Base-by-base conservation (phyloP, 2,113 vertebrate species). In the Trichomycterus rosablanca region DNA sequence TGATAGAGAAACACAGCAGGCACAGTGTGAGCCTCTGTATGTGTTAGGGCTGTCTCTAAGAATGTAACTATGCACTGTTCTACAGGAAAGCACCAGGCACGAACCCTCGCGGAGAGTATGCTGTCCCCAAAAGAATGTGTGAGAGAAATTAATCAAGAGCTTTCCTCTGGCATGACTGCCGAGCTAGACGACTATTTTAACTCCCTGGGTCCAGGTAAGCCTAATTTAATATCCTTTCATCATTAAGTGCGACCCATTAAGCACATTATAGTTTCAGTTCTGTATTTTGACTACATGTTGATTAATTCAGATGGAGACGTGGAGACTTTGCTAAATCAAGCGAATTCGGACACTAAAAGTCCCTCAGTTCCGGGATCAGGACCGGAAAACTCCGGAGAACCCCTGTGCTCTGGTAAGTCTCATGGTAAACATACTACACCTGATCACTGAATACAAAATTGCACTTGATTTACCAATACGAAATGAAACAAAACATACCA, bases 81-180 rank as follows among this genome's bases (percentile, higher is more conserved):
- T 80, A 24, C 76, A 99, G 96, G 96, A 50, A 95, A 92, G 71
- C 92, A 92, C 67, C 96, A 99, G 74, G 92, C 94, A 40, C 89
- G 94, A 54, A 82, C 91, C 58, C 86, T 99, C 23, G 90, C 92
- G 1, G 95, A 98, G 79, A 91, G 88, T 64, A 94, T 97, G 77
- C 90, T 87, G 39, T 89, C 82, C 53, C 91, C 92, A 3, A 85
- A 64, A 0, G 93, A 98, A 30, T 91, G 91, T 70, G 83, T 95
- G 65, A 89, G 88, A 70, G 92, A 96, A 82, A 93, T 98, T 58
- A 86, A 68, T 53, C 89, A 89, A 11, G 93, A 96, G 74, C 84
- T 99, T 66, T 89, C 89, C 24, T 89, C 90, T 1, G 92, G 93
- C 15, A 90, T 89, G 56, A 87, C 88, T 40, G 93, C 92, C 75